Conservation (phyloP, 2,888 invertebrate species). For the Ennomos quercinarius region DNA sequence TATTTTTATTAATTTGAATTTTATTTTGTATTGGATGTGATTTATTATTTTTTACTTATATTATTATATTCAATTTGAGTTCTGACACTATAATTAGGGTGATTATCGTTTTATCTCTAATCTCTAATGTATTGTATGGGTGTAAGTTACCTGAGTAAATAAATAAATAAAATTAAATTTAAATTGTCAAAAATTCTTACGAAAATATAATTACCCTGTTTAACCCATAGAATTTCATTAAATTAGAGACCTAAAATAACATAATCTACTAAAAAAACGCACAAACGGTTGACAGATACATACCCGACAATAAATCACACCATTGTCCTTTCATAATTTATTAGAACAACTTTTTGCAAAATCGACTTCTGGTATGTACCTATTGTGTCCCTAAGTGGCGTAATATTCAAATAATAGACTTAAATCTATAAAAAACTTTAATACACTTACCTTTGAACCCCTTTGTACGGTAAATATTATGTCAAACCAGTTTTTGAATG, state of each 20-base stretch:
- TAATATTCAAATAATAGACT: constrained; percentile 69
- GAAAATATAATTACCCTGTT: too few species aligned
- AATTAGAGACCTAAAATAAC: constrained; percentile 13
- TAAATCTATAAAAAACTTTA: constrained; percentile 36
- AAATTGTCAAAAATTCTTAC: too few species aligned
- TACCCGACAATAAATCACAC: constrained; percentile 25
- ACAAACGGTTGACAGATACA: constrained; percentile 23
- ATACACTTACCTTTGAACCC: constrained; percentile 42
- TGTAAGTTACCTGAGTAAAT: too few species aligned
- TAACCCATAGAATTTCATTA: too few species aligned
- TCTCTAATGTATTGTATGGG: too few species aligned
- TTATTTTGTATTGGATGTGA: too few species aligned
- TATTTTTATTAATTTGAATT: too few species aligned
- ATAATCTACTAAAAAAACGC: constrained; percentile 20
- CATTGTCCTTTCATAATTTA: constrained; percentile 25
- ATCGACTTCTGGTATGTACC: constrained; percentile 52
- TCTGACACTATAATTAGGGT: too few species aligned
- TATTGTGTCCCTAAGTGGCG: constrained; percentile 62
- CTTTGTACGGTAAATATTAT: constrained; percentile 24
- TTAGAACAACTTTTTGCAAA: constrained; percentile 23
- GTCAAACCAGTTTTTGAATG: constrained; percentile 23
- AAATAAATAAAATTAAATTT: too few species aligned
- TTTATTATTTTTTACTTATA: too few species aligned
- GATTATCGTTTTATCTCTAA: too few species aligned
- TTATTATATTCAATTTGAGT: too few species aligned